Percentiles rank a stretch among this genome's conserved stretches.
phyloP scores from a whole-genome alignment of 2,888 invertebrate genomes.

The Yponomeuta malinellus region DNA sequence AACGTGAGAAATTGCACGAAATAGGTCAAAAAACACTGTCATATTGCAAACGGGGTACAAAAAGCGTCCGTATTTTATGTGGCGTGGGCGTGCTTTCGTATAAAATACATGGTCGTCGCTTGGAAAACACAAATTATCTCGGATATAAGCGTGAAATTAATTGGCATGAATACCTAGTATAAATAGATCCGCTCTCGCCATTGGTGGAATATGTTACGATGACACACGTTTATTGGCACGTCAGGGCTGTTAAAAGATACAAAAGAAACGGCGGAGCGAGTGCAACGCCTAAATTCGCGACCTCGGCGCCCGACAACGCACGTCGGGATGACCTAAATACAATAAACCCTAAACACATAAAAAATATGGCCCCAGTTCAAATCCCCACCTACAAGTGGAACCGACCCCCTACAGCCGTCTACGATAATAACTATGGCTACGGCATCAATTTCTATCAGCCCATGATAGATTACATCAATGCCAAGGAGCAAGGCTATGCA shows the following conservation, averaged over 20 bases:
- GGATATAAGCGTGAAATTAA: constrained; percentile 21
- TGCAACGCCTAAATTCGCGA: constrained; percentile 48
- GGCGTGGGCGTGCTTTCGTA: background rate
- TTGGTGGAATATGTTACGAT: constrained; percentile 53
- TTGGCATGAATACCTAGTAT: constrained; percentile 57
- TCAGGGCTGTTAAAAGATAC: constrained; percentile 51
- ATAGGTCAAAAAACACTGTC: background rate
- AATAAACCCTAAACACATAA: constrained; percentile 40
- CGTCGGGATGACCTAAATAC: constrained; percentile 35
- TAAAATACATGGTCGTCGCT: background rate
- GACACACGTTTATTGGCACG: constrained; percentile 57
- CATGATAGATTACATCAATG: constrained; percentile 89
- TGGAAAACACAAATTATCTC: background rate
- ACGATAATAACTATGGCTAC: constrained; percentile 89
- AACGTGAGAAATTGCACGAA: background rate
- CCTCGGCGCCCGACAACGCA: constrained; percentile 43
- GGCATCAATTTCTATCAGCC: constrained; percentile 91
- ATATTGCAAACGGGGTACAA: background rate
- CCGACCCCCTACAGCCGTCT: constrained; percentile 79
- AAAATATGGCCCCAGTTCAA: constrained; percentile 60
- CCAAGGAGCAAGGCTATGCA: constrained; percentile 72
- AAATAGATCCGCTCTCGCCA: constrained; percentile 55
- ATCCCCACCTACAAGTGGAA: constrained; percentile 67
- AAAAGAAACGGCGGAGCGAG: constrained; percentile 52
- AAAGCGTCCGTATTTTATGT: background rate